Evolutionary conservation across 2,888 invertebrate genomes (phyloP).

Genomic region (Pyrrhia umbra): DNA sequence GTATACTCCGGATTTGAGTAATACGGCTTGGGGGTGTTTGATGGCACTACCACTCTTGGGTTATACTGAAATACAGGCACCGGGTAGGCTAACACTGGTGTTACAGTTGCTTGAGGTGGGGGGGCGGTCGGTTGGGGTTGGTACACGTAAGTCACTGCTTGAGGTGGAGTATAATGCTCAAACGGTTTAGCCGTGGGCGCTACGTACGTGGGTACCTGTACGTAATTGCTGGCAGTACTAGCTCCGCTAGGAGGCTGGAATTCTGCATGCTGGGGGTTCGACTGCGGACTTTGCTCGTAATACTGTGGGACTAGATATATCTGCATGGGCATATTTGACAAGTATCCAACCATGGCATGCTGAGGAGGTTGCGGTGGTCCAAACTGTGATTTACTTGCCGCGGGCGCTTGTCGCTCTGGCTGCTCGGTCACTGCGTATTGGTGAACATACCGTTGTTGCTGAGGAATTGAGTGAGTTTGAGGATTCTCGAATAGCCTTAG

Average conservation of each 20-base stretch:
- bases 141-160: constrained; percentile 76
- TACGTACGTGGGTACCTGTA: constrained; percentile 78
- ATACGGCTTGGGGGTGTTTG: constrained; percentile 73
- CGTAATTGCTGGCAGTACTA: constrained; percentile 67
- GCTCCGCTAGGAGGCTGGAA: constrained; percentile 50
- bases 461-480: constrained; percentile 62
- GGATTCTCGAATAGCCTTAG: constrained; percentile 77
- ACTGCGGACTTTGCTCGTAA: constrained; percentile 74
- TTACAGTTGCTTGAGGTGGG: constrained; percentile 71
- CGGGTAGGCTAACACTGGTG: constrained; percentile 78
- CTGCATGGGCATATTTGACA: constrained; percentile 86
- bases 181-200: constrained; percentile 76
- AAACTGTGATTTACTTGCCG: constrained; percentile 68
- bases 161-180: constrained; percentile 66
- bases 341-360: constrained; percentile 83
- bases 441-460: constrained; percentile 79
- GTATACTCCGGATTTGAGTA: constrained; percentile 74
- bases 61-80: constrained; percentile 77
- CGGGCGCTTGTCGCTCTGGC: constrained; percentile 72
- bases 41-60: constrained; percentile 71
- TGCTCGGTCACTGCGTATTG: constrained; percentile 85
- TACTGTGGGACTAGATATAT: constrained; percentile 87
- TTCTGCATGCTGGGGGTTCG: constrained; percentile 64
- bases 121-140: constrained; percentile 75
- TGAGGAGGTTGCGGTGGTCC: constrained; percentile 70